Conservation (phyloP, 2,113 vertebrate genomes). For the Hypomesus transpacificus region DNA sequence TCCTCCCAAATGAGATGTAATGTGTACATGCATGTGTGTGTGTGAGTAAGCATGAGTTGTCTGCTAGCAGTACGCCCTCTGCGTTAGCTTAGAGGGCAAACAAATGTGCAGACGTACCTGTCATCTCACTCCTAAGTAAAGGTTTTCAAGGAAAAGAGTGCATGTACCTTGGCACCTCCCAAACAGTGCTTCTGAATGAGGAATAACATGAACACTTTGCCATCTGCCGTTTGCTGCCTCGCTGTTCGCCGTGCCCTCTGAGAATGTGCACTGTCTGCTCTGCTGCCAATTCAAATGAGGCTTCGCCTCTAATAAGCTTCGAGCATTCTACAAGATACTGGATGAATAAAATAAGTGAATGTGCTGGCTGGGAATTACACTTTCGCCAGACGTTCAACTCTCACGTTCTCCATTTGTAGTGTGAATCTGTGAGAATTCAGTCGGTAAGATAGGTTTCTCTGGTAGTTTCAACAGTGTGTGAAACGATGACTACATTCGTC, state of each 20-base stretch:
- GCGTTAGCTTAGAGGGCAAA: constrained; percentile 15
- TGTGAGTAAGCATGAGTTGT: constrained; percentile 4
- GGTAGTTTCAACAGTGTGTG: no score
- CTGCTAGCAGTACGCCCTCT: constrained; percentile 20
- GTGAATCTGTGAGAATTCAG: no score
- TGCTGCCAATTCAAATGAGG: constrained; percentile 23
- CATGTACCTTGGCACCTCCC: not conserved
- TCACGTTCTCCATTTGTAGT: no score
- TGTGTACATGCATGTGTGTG: not conserved
- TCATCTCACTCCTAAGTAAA: not conserved
- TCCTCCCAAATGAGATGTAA: constrained; percentile 16
- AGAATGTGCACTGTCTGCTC: constrained; percentile 8
- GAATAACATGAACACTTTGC: not conserved
- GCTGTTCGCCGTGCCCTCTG: not conserved
- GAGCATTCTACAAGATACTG: not conserved
- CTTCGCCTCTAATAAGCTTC: constrained; percentile 11
- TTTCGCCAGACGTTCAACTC: no score
- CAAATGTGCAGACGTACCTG: not conserved
- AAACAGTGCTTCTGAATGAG: not conserved
- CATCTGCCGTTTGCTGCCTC: constrained; percentile 16
- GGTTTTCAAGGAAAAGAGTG: constrained; percentile 12
- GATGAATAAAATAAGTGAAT: no score
- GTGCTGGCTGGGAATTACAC: no score
- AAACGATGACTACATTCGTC: no score
- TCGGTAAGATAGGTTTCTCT: no score